Evolutionary conservation across 2,888 invertebrate species (phyloP).

Genomic region (Rotaria sp.): DNA sequence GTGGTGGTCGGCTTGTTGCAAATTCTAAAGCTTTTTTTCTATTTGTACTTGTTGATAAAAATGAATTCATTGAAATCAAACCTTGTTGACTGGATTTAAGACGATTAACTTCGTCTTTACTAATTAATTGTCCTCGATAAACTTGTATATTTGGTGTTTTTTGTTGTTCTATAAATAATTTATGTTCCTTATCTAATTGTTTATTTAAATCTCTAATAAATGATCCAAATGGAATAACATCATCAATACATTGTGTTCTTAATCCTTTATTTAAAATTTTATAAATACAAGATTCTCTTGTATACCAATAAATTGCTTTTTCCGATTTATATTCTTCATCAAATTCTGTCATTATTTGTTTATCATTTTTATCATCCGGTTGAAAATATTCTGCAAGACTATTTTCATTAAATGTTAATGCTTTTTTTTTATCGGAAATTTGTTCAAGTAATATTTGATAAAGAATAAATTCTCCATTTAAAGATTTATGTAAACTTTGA

Average conservation of each 20-base stretch:
- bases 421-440: not conserved
- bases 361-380: not conserved
- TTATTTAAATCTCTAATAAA: not conserved
- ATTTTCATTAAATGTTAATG: not conserved
- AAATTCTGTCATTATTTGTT: not conserved
- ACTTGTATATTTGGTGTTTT: not conserved
- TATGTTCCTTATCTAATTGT: not conserved
- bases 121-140: not conserved
- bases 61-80: not conserved
- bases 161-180: not conserved
- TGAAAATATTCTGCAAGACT: not conserved
- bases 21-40: constrained; percentile 3
- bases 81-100: not conserved
- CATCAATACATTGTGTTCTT: not conserved
- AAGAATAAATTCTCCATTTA: not conserved
- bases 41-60: constrained; percentile 1
- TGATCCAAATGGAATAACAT: not conserved
- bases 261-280: not conserved
- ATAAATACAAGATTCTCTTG: not conserved
- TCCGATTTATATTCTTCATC: not conserved
- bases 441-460: not conserved
- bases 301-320: constrained; percentile 16
- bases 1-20: not conserved
- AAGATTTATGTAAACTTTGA: not conserved
- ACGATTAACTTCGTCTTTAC: not conserved